Percentiles rank a stretch among this genome's conserved stretches.
Evolutionary conservation across 2,797 vertebrate species (phyloP).

Genomic region (Leucoraja ocellata): DNA sequence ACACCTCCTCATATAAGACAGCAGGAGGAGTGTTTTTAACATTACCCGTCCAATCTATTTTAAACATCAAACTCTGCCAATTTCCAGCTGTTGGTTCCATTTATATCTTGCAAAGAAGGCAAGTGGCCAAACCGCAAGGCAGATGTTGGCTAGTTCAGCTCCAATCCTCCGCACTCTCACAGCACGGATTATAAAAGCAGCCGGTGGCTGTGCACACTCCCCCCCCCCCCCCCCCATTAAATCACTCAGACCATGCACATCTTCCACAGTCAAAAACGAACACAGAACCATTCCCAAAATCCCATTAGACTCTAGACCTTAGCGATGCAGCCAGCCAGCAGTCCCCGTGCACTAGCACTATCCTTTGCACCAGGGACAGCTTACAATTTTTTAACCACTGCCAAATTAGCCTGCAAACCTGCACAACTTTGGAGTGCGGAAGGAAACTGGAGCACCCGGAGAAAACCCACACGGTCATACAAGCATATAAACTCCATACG

Average conservation of each 20-base stretch:
- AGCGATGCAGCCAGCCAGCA: too few species aligned
- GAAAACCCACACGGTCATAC: too few species aligned
- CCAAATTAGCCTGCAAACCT: too few species aligned
- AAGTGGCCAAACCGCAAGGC: background rate
- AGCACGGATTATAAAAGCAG: background rate
- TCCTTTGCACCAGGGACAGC: too few species aligned
- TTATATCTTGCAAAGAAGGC: background rate
- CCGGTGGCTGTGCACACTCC: background rate
- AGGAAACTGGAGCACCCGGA: too few species aligned
- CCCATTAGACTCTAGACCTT: too few species aligned
- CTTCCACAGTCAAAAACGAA: background rate
- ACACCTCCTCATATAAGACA: background rate
- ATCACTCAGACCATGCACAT: background rate
- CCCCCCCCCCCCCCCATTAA: background rate
- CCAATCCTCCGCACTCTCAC: background rate
- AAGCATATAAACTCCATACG: too few species aligned
- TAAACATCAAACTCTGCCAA: slow-evolving; percentile 15
- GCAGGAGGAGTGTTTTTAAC: background rate
- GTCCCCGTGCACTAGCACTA: too few species aligned
- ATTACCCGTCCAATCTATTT: slow-evolving; percentile 16
- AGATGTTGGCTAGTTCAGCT: background rate
- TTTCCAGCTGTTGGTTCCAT: slow-evolving; percentile 7
- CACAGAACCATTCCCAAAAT: background rate
- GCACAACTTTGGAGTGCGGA: too few species aligned
- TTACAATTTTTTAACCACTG: too few species aligned